A percentile compares a stretch with the other conserved stretches of the same genome.
phyloP scores from a whole-genome alignment of 2,113 vertebrate species.

The Zapornia atra region DNA sequence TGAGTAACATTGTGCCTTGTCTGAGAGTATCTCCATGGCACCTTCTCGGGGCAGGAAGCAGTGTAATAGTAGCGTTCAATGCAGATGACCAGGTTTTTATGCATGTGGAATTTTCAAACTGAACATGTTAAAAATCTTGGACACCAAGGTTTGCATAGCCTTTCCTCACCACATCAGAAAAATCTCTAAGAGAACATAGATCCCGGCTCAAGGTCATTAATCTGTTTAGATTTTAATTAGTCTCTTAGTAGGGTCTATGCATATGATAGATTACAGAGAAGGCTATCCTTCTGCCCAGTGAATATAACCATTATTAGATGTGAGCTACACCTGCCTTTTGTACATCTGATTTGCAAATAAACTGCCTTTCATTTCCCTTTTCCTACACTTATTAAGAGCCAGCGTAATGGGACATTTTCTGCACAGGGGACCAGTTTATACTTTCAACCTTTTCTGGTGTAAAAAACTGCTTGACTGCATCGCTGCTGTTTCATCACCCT shows the following conservation, averaged over 20 bases:
- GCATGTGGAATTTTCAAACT: neutral
- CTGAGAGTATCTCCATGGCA: neutral
- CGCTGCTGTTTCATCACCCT: neutral
- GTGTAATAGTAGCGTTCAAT: neutral
- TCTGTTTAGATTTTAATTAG: neutral
- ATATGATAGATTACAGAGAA: no score
- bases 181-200: neutral
- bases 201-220: no score
- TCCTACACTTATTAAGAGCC: neutral
- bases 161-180: neutral
- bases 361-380: neutral
- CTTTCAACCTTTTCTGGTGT: neutral
- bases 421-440: neutral
- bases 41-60: neutral
- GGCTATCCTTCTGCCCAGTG: neutral
- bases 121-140: neutral
- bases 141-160: neutral
- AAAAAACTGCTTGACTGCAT: neutral
- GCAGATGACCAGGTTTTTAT: neutral
- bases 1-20: neutral
- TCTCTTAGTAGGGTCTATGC: neutral
- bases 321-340: neutral
- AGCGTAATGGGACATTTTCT: neutral
- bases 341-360: neutral
- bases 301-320: no score